Percentiles rank a stretch among this genome's conserved stretches.
These are phyloP conservation scores for Lota lota DNA, from an alignment of 2,113 vertebrate species.

Conservation along the genomic window DNA sequence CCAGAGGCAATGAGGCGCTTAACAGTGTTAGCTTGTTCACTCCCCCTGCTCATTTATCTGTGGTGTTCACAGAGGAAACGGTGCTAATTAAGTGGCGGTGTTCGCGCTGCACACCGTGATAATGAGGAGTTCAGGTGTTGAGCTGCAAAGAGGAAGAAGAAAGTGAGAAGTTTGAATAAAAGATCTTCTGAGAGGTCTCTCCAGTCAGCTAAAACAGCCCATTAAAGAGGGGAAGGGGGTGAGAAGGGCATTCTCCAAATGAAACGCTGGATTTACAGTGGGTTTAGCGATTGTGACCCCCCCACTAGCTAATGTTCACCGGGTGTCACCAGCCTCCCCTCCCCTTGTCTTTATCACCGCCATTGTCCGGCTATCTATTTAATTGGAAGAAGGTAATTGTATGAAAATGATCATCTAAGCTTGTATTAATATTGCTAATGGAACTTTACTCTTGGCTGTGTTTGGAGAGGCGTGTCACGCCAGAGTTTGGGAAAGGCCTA, in stretches of 20 bases:
- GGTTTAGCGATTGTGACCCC: conserved; percentile 85
- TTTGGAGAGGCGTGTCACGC: conserved; percentile 96
- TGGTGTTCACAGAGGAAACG: conserved; percentile 13
- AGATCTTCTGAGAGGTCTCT: conserved; percentile 76
- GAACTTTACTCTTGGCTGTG: conserved; percentile 98
- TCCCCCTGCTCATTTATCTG: conserved; percentile 13
- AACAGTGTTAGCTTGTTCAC: conserved; percentile 31
- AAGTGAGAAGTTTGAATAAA: conserved; percentile 65
- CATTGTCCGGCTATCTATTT: conserved; percentile 99
- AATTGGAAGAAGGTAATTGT: conserved; percentile 99
- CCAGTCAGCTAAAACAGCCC: conserved; percentile 93
- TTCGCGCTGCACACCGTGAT: no score
- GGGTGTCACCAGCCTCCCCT: conserved; percentile 92
- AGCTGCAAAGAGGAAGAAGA: conserved; percentile 47
- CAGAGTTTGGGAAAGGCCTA: conserved; percentile 97
- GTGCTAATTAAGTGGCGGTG: conserved; percentile 31
- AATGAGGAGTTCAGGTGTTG: neutral
- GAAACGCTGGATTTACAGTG: conserved; percentile 97
- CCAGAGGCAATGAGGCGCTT: conserved; percentile 57
- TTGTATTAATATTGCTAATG: conserved; percentile 99
- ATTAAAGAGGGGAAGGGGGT: conserved; percentile 89
- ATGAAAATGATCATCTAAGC: conserved; percentile 99
- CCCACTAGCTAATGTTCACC: conserved; percentile 92
- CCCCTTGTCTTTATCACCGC: conserved; percentile 94
- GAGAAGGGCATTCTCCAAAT: conserved; percentile 97